These are phyloP conservation scores for Aleiodes alternator DNA, from an alignment of 2,888 invertebrate species.

Conservation along the genomic window DNA sequence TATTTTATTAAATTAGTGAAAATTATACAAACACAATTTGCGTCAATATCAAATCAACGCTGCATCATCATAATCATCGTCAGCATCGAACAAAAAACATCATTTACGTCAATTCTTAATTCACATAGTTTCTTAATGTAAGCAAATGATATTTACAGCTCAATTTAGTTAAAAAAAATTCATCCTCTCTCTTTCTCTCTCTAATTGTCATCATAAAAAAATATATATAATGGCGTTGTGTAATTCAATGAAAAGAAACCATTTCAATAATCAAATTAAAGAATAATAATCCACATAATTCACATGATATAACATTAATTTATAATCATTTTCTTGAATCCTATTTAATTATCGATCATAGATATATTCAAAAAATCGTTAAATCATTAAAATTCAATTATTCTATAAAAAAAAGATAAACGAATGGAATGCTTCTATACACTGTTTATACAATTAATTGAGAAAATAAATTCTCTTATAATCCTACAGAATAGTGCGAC, in stretches of 20 bases:
- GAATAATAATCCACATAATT: neutral
- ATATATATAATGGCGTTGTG: constrained; percentile 24
- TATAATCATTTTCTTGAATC: neutral
- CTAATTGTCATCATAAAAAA: neutral
- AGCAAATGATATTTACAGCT: constrained; percentile 27
- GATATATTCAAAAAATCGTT: constrained; percentile 54
- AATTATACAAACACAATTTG: constrained; percentile 63
- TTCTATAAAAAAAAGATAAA: constrained; percentile 53
- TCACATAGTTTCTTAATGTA: constrained; percentile 7
- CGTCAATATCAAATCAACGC: constrained; percentile 61
- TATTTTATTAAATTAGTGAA: constrained; percentile 68
- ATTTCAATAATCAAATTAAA: neutral
- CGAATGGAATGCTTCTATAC: constrained; percentile 61
- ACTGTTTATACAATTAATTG: constrained; percentile 62
- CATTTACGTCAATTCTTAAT: constrained; percentile 26
- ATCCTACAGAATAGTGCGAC: constrained; percentile 38
- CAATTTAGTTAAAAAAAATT: constrained; percentile 2
- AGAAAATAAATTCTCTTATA: constrained; percentile 45
- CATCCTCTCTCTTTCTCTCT: neutral
- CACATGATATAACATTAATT: constrained; percentile 8
- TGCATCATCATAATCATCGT: constrained; percentile 31
- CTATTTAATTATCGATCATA: constrained; percentile 48
- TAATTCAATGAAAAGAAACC: constrained; percentile 8
- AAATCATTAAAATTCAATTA: constrained; percentile 34
- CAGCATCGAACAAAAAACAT: constrained; percentile 32